A percentile compares a stretch with the other conserved stretches of the same genome.
These are phyloP conservation scores for Drosophila mayri DNA, from an alignment of 1,140 invertebrate genomes.

Conservation along the genomic window DNA sequence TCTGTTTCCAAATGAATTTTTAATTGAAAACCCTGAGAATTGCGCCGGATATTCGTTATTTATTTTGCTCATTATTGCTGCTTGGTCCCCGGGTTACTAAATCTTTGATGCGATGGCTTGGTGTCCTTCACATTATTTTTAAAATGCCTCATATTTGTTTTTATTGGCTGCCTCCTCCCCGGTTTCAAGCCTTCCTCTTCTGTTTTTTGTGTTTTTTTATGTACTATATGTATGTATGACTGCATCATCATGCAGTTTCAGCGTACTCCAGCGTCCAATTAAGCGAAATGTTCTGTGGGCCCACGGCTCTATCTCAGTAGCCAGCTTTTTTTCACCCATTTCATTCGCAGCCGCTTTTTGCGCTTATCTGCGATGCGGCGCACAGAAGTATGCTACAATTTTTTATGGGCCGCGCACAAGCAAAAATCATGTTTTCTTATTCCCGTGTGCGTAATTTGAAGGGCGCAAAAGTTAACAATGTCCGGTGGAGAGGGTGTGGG, in stretches of 20 bases:
- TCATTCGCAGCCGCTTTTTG: conserved; percentile 5
- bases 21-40: conserved; percentile 12
- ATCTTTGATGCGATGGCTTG: conserved; percentile 44
- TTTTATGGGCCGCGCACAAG: conserved; percentile 79
- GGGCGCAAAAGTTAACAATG: conserved; percentile 68
- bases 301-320: conserved; percentile 37
- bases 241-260: conserved; percentile 77
- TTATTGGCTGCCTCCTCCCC: conserved; percentile 31
- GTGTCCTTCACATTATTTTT: conserved; percentile 55
- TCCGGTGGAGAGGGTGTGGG: conserved; percentile 11
- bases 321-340: background rate
- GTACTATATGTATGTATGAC: conserved; percentile 60
- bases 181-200: conserved; percentile 33
- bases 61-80: conserved; percentile 24
- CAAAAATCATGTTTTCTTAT: conserved; percentile 83
- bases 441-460: conserved; percentile 81
- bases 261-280: conserved; percentile 79
- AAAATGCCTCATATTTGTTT: conserved; percentile 56
- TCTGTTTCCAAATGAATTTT: background rate
- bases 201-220: conserved; percentile 13
- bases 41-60: conserved; percentile 23
- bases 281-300: conserved; percentile 80
- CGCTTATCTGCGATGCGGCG: conserved; percentile 62
- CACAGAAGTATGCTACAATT: conserved; percentile 79
- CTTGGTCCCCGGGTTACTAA: conserved; percentile 19